Percentiles rank a stretch among this genome's conserved stretches.
phyloP scores from a whole-genome alignment of 2,888 invertebrate genomes.

The Apantesis nais region DNA sequence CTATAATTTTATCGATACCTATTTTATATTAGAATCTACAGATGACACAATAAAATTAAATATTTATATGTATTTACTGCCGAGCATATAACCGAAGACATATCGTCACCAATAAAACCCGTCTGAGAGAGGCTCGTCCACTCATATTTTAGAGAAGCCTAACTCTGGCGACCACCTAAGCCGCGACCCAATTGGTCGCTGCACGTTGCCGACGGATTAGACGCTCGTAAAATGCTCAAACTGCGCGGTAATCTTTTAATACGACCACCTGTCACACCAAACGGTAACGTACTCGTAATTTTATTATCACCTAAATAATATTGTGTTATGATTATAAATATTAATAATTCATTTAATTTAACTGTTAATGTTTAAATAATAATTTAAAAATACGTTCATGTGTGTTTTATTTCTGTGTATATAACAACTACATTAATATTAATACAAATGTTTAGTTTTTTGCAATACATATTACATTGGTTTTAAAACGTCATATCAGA shows the following conservation, averaged over 20 bases:
- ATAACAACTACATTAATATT: no score
- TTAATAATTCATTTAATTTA: no score
- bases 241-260: conserved; percentile 51
- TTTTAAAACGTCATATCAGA: no score
- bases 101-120: conserved; percentile 11
- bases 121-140: not conserved
- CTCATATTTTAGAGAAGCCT: conserved; percentile 22
- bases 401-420: no score
- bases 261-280: conserved; percentile 56
- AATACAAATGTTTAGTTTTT: no score
- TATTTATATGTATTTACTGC: conserved; percentile 4
- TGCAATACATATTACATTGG: no score
- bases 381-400: no score
- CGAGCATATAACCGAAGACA: not conserved
- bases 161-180: conserved; percentile 41
- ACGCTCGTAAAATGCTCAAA: conserved; percentile 65
- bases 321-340: no score
- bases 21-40: not conserved
- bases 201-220: conserved; percentile 56
- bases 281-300: conserved; percentile 29
- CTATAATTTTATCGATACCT: not conserved
- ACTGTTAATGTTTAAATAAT: no score
- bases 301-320: not conserved
- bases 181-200: conserved; percentile 32
- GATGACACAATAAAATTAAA: not conserved